These are phyloP conservation scores for Hydractinia echinata DNA, from an alignment of 30 jellyfish, hydroid and myxozoan genomes.

Conservation along the genomic window DNA sequence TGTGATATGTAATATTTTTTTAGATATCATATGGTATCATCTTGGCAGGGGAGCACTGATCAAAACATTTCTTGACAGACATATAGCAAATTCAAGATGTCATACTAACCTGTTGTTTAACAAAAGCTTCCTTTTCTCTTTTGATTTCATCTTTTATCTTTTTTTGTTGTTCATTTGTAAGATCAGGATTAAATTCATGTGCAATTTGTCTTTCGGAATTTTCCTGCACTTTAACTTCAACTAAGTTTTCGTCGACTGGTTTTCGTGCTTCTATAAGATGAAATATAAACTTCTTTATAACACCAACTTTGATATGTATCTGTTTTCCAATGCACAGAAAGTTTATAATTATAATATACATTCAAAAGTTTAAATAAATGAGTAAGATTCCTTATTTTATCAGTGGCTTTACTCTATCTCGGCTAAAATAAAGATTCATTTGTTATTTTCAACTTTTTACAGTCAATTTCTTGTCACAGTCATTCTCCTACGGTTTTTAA, in stretches of 20 bases:
- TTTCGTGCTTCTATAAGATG: neutral
- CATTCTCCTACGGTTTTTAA: too few species aligned
- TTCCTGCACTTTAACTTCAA: slow-evolving; percentile 8
- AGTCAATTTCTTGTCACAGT: too few species aligned
- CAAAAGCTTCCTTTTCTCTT: slow-evolving; percentile 64
- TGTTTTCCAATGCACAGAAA: too few species aligned
- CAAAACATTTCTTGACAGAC: neutral
- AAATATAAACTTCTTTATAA: neutral
- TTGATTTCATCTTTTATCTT: slow-evolving; percentile 54
- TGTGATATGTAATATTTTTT: too few species aligned
- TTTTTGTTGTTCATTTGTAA: slow-evolving; percentile 30
- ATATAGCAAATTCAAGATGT: neutral
- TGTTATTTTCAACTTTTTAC: neutral
- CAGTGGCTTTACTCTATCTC: neutral
- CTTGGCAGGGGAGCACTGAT: too few species aligned
- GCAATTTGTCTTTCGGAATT: slow-evolving; percentile 34
- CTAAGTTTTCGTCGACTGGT: neutral
- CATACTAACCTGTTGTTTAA: slow-evolving; percentile 42
- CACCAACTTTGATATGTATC: neutral
- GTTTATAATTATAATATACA: too few species aligned
- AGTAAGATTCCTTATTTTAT: neutral
- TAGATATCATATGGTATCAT: too few species aligned
- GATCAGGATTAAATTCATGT: slow-evolving; percentile 25
- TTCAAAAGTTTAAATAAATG: neutral
- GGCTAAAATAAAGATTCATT: neutral